These are phyloP conservation scores for Neuroterus valhalla DNA, from an alignment of 1,140 invertebrate species.

Conservation along the genomic window DNA sequence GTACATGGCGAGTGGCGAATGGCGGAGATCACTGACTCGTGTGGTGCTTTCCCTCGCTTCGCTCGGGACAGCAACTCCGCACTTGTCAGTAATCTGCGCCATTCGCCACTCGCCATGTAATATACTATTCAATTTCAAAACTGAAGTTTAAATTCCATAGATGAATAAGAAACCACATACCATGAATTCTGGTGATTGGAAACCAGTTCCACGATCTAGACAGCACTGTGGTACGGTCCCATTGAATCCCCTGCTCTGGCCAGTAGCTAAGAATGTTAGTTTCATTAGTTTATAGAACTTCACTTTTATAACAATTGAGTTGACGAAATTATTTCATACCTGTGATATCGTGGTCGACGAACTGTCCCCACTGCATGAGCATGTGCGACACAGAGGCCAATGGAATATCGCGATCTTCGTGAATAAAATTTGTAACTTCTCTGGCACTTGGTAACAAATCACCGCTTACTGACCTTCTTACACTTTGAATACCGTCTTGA, in stretches of 20 bases:
- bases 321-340: slow-evolving; percentile 75
- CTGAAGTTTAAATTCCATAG: background rate
- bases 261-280: slow-evolving; percentile 63
- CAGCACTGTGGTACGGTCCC: slow-evolving; percentile 88
- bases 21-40: no score
- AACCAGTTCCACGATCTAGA: slow-evolving; percentile 77
- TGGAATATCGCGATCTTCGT: slow-evolving; percentile 78
- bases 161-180: slow-evolving; percentile 64
- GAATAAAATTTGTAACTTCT: slow-evolving; percentile 80
- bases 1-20: no score
- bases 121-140: no score
- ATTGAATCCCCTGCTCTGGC: slow-evolving; percentile 82
- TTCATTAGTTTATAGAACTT: slow-evolving; percentile 36
- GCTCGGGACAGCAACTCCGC: no score
- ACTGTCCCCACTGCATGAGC: slow-evolving; percentile 92
- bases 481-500: slow-evolving; percentile 80
- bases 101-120: no score
- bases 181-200: slow-evolving; percentile 79
- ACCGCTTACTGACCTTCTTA: slow-evolving; percentile 76
- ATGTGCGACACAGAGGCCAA: slow-evolving; percentile 81
- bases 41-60: no score
- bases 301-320: slow-evolving; percentile 63
- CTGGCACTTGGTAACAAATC: slow-evolving; percentile 80
- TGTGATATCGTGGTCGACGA: slow-evolving; percentile 88
- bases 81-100: no score